A percentile compares a stretch with the other conserved stretches of the same genome.
Conservation (phyloP, 2,797 vertebrate species). For the Enteromius argenteus region DNA sequence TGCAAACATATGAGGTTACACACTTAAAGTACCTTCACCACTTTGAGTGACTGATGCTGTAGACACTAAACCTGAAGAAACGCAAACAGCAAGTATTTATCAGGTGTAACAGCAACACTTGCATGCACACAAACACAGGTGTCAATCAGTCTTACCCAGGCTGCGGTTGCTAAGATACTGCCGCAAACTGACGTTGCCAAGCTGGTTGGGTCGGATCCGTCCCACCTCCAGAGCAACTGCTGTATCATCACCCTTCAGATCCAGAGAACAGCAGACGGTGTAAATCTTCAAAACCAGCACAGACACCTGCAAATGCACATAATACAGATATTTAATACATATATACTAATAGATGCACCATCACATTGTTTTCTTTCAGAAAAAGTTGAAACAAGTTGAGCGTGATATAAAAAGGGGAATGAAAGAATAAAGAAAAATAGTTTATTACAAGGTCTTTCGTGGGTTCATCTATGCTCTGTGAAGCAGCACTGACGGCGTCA, state of each 20-base stretch:
- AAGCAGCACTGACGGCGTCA: conserved; percentile 90
- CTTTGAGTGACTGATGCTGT: conserved; percentile 75
- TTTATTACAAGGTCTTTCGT: conserved; percentile 86
- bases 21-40: conserved; percentile 75
- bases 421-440: neutral
- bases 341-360: neutral
- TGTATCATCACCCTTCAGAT: conserved; percentile 88
- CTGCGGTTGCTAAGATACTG: conserved; percentile 94
- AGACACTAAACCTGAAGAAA: conserved; percentile 79
- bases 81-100: conserved; percentile 37
- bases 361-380: neutral
- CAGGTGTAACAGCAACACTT: conserved; percentile 7
- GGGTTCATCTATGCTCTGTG: conserved; percentile 89
- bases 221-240: conserved; percentile 90
- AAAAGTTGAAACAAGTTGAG: neutral
- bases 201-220: conserved; percentile 85
- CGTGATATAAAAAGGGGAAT: neutral
- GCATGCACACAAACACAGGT: neutral
- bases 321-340: neutral
- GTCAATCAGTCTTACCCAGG: conserved; percentile 82
- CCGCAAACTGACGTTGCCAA: conserved; percentile 92
- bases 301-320: conserved; percentile 82
- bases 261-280: conserved; percentile 88
- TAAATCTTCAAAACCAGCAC: conserved; percentile 93
- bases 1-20: conserved; percentile 27